Conservation (phyloP, 1,140 invertebrate genomes). For the Bathynomus jamesi region DNA sequence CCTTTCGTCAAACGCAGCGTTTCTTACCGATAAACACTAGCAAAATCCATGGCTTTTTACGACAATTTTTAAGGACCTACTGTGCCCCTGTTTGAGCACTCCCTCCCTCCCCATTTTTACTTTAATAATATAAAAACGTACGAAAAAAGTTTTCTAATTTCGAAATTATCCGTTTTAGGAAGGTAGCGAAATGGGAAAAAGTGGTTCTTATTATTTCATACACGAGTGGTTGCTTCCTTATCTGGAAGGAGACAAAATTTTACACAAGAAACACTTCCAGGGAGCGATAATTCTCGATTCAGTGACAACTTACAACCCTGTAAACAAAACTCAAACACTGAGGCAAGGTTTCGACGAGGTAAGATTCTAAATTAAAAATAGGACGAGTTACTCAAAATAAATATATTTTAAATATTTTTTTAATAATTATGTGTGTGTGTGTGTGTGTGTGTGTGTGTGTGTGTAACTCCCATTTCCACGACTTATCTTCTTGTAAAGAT, state of each 20-base stretch:
- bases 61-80: neutral
- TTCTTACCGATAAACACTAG: neutral
- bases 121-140: neutral
- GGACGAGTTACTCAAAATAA: too few species aligned
- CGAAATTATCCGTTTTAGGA: too few species aligned
- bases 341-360: neutral
- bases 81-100: neutral
- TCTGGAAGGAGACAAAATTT: neutral
- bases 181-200: neutral
- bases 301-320: constrained; percentile 10
- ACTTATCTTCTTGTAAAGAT: too few species aligned
- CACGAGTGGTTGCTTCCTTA: neutral
- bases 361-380: too few species aligned
- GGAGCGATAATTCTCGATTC: constrained; percentile 13
- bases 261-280: neutral
- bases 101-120: neutral
- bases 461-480: too few species aligned
- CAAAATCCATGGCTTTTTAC: too few species aligned
- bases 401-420: too few species aligned
- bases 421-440: too few species aligned
- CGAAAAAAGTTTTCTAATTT: too few species aligned
- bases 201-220: constrained; percentile 3
- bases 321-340: neutral
- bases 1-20: too few species aligned
- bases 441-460: too few species aligned